A percentile compares a stretch with the other conserved stretches of the same genome.
Conservation (phyloP, 2,113 vertebrate genomes). For the Riparia riparia region DNA sequence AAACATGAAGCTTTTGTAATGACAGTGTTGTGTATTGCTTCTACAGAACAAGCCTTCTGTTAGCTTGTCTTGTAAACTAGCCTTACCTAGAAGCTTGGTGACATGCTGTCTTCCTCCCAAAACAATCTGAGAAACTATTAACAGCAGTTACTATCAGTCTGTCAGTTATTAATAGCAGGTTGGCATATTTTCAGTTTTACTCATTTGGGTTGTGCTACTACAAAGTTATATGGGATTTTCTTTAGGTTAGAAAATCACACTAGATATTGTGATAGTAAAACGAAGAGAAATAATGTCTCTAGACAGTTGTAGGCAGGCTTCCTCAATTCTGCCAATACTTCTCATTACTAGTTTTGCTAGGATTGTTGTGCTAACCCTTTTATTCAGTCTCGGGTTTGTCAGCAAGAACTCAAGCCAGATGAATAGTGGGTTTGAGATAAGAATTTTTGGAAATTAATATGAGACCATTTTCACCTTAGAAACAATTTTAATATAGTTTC, state of each 20-base stretch:
- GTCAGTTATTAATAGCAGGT: constrained; percentile 23
- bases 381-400: background rate
- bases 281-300: background rate
- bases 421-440: background rate
- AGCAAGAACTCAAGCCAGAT: constrained; percentile 5
- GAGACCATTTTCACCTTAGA: background rate
- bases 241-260: background rate
- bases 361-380: background rate
- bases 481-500: background rate
- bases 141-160: background rate
- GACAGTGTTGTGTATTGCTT: constrained; percentile 19
- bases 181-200: constrained; percentile 29
- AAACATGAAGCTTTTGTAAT: constrained; percentile 50
- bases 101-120: constrained; percentile 30
- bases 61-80: constrained; percentile 31
- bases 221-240: constrained; percentile 14
- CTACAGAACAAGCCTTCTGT: constrained; percentile 23
- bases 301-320: background rate
- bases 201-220: background rate
- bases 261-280: background rate
- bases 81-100: constrained; percentile 36
- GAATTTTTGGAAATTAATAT: background rate
- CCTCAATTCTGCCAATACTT: background rate
- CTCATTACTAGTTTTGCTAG: background rate
- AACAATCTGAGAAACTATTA: constrained; percentile 31